Percentiles rank a stretch among this genome's conserved stretches.
Conservation (phyloP, 2,888 invertebrate species). For the Meteorus colon region DNA sequence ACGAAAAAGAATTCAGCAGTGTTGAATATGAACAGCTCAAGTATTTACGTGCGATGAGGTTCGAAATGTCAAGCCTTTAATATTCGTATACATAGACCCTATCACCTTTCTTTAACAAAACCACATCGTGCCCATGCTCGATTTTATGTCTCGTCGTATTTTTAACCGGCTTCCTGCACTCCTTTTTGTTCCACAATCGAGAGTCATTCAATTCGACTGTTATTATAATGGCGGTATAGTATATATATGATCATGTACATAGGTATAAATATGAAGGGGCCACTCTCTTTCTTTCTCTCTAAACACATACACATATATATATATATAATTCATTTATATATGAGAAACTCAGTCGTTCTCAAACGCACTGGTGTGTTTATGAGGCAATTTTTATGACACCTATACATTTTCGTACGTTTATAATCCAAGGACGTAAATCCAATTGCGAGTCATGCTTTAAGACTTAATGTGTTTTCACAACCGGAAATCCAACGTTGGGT, state of each 20-base stretch:
- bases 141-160: slow-evolving; percentile 30
- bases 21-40: neutral
- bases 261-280: slow-evolving; percentile 5
- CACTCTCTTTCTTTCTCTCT: neutral
- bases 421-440: slow-evolving; percentile 45
- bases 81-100: slow-evolving; percentile 16
- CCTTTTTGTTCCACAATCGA: slow-evolving; percentile 17
- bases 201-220: slow-evolving; percentile 19
- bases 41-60: slow-evolving; percentile 14
- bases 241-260: neutral
- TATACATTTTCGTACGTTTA: slow-evolving; percentile 46
- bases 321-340: neutral
- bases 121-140: neutral
- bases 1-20: neutral
- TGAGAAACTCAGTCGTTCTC: slow-evolving; percentile 17
- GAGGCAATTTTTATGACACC: slow-evolving; percentile 58
- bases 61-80: neutral
- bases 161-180: slow-evolving; percentile 25
- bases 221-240: slow-evolving; percentile 6
- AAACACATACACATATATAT: slow-evolving; percentile 1
- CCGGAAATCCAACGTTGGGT: slow-evolving; percentile 10
- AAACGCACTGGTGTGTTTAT: slow-evolving; percentile 51
- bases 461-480: slow-evolving; percentile 15
- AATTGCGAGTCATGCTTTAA: slow-evolving; percentile 45
- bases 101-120: slow-evolving; percentile 21